Conservation (phyloP, 92 coral and sea anemone species). For the Heliopora coerulea region DNA sequence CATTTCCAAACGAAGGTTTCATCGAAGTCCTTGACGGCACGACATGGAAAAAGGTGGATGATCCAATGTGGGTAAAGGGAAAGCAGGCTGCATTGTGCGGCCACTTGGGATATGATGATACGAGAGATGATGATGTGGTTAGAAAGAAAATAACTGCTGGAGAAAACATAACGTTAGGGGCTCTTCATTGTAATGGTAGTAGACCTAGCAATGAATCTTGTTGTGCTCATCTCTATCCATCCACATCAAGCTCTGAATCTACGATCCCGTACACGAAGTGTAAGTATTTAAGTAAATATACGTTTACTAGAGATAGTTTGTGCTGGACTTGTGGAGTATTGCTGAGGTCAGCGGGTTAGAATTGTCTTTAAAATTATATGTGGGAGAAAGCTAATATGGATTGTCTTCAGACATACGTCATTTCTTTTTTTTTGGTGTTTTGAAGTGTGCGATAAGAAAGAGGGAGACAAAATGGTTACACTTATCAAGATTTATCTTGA, state of each 20-base stretch:
- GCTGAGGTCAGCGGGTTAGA: no score
- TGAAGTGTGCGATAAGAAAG: neutral
- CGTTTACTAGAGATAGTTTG: no score
- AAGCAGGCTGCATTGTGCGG: neutral
- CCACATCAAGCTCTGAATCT: neutral
- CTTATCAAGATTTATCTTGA: no score
- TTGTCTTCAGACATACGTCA: no score
- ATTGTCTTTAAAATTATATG: no score
- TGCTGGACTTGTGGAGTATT: no score
- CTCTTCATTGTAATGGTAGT: neutral
- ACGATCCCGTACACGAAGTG: slow-evolving; percentile 6
- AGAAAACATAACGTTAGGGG: no score
- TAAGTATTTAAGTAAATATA: slow-evolving; percentile 6
- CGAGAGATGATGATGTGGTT: no score
- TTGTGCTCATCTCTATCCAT: neutral
- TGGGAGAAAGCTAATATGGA: no score
- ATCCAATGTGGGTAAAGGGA: neutral
- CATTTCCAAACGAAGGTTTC: slow-evolving; percentile 14
- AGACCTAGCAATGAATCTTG: neutral
- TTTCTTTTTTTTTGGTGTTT: neutral
- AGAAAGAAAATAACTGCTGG: no score
- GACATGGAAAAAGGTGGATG: neutral
- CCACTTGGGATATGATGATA: neutral
- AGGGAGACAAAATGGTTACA: no score
- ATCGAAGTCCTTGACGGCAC: neutral